Percentiles rank a stretch among this genome's conserved stretches.
Conservation (phyloP, 1,140 invertebrate genomes). For the Harpegnathos saltator region DNA sequence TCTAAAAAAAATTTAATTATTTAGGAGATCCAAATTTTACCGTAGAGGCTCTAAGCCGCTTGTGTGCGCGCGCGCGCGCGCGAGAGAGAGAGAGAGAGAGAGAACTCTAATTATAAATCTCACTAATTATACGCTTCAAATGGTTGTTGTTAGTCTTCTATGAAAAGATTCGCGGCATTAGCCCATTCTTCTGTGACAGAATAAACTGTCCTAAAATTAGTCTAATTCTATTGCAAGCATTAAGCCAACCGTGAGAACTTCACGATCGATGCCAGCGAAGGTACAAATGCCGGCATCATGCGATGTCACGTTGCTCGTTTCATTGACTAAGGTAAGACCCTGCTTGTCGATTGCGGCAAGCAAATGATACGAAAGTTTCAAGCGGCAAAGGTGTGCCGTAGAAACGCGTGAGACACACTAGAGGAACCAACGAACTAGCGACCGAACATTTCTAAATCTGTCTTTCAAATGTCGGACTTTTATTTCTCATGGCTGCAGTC, state of each 20-base stretch:
- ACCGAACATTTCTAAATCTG: no score
- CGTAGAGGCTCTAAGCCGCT: background rate
- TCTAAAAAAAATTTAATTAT: conserved; percentile 12
- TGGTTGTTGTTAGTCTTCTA: background rate
- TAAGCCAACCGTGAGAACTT: background rate
- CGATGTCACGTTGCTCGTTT: background rate
- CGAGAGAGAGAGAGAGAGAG: background rate
- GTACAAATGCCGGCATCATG: background rate
- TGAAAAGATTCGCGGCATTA: background rate
- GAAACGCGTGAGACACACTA: no score
- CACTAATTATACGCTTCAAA: background rate
- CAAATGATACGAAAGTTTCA: no score
- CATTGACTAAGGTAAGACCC: background rate
- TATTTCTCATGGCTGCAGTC: no score
- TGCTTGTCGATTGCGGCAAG: background rate
- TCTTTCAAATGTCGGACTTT: no score
- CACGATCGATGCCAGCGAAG: conserved; percentile 12
- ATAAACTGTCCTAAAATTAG: conserved; percentile 14
- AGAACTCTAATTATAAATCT: no score
- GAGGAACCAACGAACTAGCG: no score
- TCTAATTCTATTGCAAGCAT: background rate
- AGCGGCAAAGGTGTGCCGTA: no score
- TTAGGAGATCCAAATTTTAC: background rate
- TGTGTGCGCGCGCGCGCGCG: no score
- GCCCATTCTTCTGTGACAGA: background rate